Evolutionary conservation across 2,797 vertebrate species (phyloP), one percentile per base, ranked within the genome.

Genomic region (Poecilia velifera): DNA sequence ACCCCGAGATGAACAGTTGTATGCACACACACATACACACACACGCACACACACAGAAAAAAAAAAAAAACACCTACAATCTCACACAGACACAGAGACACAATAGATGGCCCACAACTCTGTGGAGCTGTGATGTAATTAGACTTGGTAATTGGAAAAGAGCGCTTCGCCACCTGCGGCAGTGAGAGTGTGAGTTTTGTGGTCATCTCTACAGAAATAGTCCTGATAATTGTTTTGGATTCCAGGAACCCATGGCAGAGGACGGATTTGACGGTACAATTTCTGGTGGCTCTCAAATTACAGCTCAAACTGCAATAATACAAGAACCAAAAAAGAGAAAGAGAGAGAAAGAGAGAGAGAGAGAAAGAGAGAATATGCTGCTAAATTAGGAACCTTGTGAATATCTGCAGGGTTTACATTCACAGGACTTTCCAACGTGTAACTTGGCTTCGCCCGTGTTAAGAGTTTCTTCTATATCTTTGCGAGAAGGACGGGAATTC

Each of bases 101-200:
- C 79, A 82, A 74, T 75, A 70, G 72, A 88, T 18, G 76, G 55
- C 75, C 79, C 81, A 86, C 79, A 82, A 62, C 74, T 88, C 87
- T 18, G 72, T 76, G 34, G 82, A 90, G 84, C 34, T 87, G 90
- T 87, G 84, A 89, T 93, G 91, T 88, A 88, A 93, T 92, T 90
- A 91, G 79, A 91, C 86, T 84, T 92, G 91, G 92, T 93, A 91
- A 93, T 92, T 93, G 89, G 91, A 89, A 87, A 78, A 74, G 53
- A 90, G 86, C 80, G 79, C 85, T 85, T 72, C 18, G 68, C 88
- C 90, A 93, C 91, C 91, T 92, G 92, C 83, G 77, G 85, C 89
- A 90, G 84, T 3, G 4, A 77, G 78, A 78, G 90, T 83, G 84
- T 87, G 83, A 64, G 55, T 39, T 87, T 79, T 79, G 90, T 91